phyloP scores from a whole-genome alignment of 2,888 invertebrate genomes.

The Watsonalla cultraria region DNA sequence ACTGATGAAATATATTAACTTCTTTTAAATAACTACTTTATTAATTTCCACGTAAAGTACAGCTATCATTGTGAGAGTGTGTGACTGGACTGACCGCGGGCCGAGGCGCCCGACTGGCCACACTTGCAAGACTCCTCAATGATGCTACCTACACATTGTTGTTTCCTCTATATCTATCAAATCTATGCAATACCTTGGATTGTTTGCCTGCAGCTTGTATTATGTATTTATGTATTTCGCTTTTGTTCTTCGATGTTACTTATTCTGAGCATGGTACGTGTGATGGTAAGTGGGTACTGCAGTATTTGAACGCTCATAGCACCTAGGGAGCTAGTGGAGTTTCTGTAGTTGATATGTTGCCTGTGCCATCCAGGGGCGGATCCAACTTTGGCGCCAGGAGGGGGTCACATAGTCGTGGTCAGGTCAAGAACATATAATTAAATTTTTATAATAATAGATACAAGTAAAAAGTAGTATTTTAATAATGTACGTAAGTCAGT shows the following conservation, averaged over 20 bases:
- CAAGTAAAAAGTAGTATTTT: too few relatives aligned
- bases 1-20: neutral
- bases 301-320: too few relatives aligned
- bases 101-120: conserved; percentile 58
- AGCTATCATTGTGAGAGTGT: conserved; percentile 35
- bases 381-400: too few relatives aligned
- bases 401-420: too few relatives aligned
- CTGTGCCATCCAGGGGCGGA: too few relatives aligned
- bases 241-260: conserved; percentile 29
- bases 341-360: too few relatives aligned
- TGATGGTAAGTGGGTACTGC: too few relatives aligned
- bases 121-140: conserved; percentile 31
- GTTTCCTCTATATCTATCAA: conserved; percentile 51
- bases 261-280: conserved; percentile 9
- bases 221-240: conserved; percentile 25
- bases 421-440: too few relatives aligned
- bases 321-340: too few relatives aligned
- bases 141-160: conserved; percentile 67
- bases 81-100: conserved; percentile 48
- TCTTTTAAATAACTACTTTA: too few relatives aligned
- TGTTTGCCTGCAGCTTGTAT: conserved; percentile 12
- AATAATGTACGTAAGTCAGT: too few relatives aligned
- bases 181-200: conserved; percentile 51
- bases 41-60: conserved; percentile 17
- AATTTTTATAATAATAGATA: too few relatives aligned